These are phyloP conservation scores for Poecile montanus DNA, from an alignment of 2,797 vertebrate species.

Conservation along the genomic window DNA sequence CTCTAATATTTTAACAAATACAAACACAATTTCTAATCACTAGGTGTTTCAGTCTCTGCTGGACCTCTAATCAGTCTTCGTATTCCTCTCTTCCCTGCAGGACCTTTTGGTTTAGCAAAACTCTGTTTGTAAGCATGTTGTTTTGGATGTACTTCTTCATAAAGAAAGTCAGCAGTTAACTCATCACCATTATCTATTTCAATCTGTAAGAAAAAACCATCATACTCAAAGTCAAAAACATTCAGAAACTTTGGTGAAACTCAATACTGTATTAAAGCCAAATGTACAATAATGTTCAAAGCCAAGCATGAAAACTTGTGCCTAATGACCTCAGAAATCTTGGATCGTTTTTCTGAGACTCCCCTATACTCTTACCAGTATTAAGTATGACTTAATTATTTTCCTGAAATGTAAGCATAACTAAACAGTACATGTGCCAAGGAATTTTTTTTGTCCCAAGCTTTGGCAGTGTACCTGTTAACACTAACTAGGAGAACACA, in stretches of 20 bases:
- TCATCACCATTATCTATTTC: conserved; percentile 96
- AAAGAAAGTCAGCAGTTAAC: conserved; percentile 92
- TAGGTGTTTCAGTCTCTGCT: conserved; percentile 84
- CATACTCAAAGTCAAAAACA: neutral
- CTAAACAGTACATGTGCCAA: neutral
- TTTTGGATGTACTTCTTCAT: conserved; percentile 97
- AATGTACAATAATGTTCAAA: neutral
- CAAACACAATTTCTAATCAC: conserved; percentile 82
- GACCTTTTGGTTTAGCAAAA: conserved; percentile 95
- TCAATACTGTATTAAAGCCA: neutral
- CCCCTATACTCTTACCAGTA: neutral
- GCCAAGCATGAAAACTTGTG: neutral
- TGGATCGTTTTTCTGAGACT: neutral
- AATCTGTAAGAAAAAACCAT: conserved; percentile 75
- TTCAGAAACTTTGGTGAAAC: neutral
- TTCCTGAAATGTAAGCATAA: neutral
- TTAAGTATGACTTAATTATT: neutral
- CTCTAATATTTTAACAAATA: conserved; percentile 56
- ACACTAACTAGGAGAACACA: neutral
- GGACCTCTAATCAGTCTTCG: conserved; percentile 90
- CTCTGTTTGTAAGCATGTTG: conserved; percentile 94
- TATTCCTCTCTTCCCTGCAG: conserved; percentile 90
- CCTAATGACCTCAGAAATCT: neutral
- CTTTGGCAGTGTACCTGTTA: neutral
- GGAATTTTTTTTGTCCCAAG: neutral